phyloP scores from a whole-genome alignment of 1,140 invertebrate genomes.

The Drosophila murphyi region DNA sequence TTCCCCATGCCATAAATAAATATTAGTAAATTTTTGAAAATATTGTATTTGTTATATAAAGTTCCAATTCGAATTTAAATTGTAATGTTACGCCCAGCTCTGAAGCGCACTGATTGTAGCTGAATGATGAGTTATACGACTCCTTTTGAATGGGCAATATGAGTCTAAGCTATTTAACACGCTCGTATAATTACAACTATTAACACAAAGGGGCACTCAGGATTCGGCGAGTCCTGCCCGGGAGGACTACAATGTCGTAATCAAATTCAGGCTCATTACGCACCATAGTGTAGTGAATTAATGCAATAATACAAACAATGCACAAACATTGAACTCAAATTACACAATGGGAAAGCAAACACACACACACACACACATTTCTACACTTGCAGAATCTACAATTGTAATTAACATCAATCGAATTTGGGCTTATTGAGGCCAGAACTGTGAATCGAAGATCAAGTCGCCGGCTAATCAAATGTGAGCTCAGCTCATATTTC shows the following conservation, averaged over 20 bases:
- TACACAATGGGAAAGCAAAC: slow-evolving; percentile 47
- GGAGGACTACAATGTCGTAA: slow-evolving; percentile 62
- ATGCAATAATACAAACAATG: slow-evolving; percentile 82
- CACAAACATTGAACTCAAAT: slow-evolving; percentile 67
- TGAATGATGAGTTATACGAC: slow-evolving; percentile 11
- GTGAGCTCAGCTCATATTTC: slow-evolving; percentile 61
- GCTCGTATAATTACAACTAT: slow-evolving; percentile 51
- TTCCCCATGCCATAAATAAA: too few species aligned
- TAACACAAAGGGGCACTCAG: slow-evolving; percentile 59
- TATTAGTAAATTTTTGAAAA: too few species aligned
- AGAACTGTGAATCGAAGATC: slow-evolving; percentile 56
- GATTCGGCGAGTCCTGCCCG: background rate
- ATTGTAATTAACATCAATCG: slow-evolving; percentile 41
- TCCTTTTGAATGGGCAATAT: slow-evolving; percentile 42
- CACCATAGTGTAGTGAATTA: slow-evolving; percentile 82
- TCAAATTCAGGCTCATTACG: slow-evolving; percentile 80
- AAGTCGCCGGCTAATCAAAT: slow-evolving; percentile 73
- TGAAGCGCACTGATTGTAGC: background rate
- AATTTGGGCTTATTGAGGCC: slow-evolving; percentile 44
- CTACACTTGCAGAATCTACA: slow-evolving; percentile 38
- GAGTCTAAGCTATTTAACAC: slow-evolving; percentile 67
- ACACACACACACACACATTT: slow-evolving; percentile 16
- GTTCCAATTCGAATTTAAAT: background rate
- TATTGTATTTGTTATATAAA: too few species aligned
- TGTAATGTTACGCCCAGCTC: background rate